Percentiles rank a stretch among this genome's conserved stretches.
phyloP scores from a whole-genome alignment of 1,140 invertebrate species.

The Brachionus paranguensis region DNA sequence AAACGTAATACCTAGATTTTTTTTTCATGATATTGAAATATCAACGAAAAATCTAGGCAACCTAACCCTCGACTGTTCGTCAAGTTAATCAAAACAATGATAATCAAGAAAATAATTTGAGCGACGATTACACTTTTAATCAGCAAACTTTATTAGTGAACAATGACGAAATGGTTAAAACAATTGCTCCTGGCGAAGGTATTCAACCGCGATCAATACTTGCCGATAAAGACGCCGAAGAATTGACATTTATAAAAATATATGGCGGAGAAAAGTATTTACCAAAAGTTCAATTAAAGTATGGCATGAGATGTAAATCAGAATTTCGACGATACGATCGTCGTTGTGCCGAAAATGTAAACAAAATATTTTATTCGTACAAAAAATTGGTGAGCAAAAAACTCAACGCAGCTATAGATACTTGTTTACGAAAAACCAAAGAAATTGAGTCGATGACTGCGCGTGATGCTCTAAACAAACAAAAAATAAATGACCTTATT shows the following conservation, averaged over 20 bases:
- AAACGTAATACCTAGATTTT: too few relatives aligned
- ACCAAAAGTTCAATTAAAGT: not conserved
- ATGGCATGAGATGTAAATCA: not conserved
- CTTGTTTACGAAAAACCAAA: not conserved
- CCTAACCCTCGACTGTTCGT: too few relatives aligned
- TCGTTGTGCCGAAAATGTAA: not conserved
- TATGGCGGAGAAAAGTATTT: not conserved
- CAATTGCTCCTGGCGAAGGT: not conserved
- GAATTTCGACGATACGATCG: not conserved
- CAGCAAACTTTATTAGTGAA: too few relatives aligned
- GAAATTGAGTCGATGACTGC: not conserved
- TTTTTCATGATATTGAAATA: too few relatives aligned
- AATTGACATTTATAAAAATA: not conserved
- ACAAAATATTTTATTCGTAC: not conserved
- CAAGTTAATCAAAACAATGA: too few relatives aligned
- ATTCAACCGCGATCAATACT: not conserved
- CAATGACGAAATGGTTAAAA: too few relatives aligned
- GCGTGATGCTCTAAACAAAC: not conserved
- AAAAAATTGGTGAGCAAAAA: conserved; percentile 4
- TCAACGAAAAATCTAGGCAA: too few relatives aligned
- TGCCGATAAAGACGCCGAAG: not conserved
- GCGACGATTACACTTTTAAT: too few relatives aligned
- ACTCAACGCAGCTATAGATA: not conserved
- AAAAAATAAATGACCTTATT: not conserved
- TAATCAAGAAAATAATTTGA: too few relatives aligned